Percentiles rank a stretch among this genome's conserved stretches.
These are phyloP conservation scores for Deladenus siricidicola DNA, from an alignment of 2,888 invertebrate species.

Conservation along the genomic window DNA sequence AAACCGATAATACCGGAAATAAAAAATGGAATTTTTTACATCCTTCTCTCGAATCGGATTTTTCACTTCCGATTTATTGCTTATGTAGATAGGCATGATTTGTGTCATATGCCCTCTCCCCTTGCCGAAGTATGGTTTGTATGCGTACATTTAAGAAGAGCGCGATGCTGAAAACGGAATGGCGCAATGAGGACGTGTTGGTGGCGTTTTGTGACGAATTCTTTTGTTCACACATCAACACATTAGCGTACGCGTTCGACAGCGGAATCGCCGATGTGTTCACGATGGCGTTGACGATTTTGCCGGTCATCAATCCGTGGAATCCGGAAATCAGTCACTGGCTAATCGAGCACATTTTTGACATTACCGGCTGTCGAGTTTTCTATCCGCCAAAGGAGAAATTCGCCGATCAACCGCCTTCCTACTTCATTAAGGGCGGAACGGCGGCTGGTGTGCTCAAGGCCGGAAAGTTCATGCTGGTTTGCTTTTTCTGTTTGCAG, in stretches of 20 bases:
- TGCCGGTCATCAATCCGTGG: slow-evolving; percentile 21
- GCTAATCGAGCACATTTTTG: slow-evolving; percentile 13
- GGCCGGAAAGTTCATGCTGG: slow-evolving; percentile 17
- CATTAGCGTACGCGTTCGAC: too few species aligned
- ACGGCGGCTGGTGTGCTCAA: slow-evolving; percentile 8
- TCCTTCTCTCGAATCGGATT: too few species aligned
- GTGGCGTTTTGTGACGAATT: slow-evolving; percentile 16
- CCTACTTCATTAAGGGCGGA: slow-evolving; percentile 21
- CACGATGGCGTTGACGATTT: slow-evolving; percentile 12
- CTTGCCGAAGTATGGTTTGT: too few species aligned
- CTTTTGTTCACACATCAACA: not conserved
- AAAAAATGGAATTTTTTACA: too few species aligned
- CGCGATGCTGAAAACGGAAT: slow-evolving; percentile 21
- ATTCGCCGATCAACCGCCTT: slow-evolving; percentile 18
- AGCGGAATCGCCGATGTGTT: slow-evolving; percentile 6
- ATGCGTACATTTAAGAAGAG: slow-evolving; percentile 9
- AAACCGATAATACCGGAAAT: too few species aligned
- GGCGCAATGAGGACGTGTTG: slow-evolving; percentile 18
- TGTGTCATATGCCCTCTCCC: too few species aligned
- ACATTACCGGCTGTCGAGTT: slow-evolving; percentile 18
- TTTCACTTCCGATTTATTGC: not conserved
- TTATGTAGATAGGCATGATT: too few species aligned
- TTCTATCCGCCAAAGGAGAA: slow-evolving; percentile 19
- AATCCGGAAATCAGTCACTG: slow-evolving; percentile 20
- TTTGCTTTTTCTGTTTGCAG: slow-evolving; percentile 1